A percentile compares a stretch with the other conserved stretches of the same genome.
Evolutionary conservation across 2,113 vertebrate species (phyloP).

Genomic region (Malurus melanocephalus): DNA sequence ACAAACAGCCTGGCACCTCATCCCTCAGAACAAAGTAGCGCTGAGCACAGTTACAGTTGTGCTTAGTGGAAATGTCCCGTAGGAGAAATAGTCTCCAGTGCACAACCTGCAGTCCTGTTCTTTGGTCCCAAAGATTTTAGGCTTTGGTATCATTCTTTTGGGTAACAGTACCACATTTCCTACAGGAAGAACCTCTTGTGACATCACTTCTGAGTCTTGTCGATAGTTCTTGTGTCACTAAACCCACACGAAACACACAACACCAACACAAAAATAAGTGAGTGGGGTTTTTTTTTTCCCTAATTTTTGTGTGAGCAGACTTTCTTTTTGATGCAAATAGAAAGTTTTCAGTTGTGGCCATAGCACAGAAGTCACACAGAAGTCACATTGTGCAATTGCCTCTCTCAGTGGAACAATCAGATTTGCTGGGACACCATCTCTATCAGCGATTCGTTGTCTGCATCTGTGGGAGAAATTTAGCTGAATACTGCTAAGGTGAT

Average conservation of each 20-base stretch:
- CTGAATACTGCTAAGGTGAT: not conserved
- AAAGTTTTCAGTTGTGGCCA: not conserved
- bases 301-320: not conserved
- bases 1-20: not conserved
- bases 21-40: not conserved
- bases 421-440: not conserved
- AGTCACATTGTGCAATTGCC: not conserved
- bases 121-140: not conserved
- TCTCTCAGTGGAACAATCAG: not conserved
- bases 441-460: not conserved
- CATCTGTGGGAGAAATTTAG: not conserved
- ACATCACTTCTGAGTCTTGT: not conserved
- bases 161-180: not conserved
- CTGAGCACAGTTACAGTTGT: not conserved
- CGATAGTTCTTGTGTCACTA: not conserved
- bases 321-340: not conserved
- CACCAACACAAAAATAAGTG: not conserved
- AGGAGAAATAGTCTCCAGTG: not conserved
- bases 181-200: not conserved
- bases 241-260: not conserved
- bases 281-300: rapidly evolving
- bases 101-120: not conserved
- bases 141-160: not conserved
- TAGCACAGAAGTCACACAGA: not conserved
- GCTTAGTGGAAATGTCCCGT: not conserved